Evolutionary conservation across 1,140 invertebrate species (phyloP).

Genomic region (Pentalonia nigronervosa): DNA sequence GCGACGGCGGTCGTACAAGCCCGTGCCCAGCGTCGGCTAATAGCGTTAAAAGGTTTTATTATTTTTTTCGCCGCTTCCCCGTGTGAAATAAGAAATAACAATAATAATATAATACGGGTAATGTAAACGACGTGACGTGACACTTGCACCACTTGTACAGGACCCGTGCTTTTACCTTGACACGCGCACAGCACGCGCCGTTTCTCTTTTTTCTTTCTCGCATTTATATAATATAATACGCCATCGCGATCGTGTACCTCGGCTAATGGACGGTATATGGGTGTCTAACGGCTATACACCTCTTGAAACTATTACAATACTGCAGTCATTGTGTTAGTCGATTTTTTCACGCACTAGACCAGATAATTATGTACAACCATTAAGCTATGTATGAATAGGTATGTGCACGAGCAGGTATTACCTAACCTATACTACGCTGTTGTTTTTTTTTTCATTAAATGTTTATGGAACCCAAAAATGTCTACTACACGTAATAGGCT

Average conservation of each 20-base stretch:
- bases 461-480: neutral
- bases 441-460: neutral
- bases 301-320: neutral
- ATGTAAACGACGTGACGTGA: constrained; percentile 38
- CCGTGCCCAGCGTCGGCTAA: constrained; percentile 50
- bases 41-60: constrained; percentile 54
- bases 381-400: neutral
- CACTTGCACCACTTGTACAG: constrained; percentile 54
- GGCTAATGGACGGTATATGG: constrained; percentile 36
- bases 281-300: neutral
- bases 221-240: neutral
- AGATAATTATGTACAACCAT: neutral
- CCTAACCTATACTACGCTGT: neutral
- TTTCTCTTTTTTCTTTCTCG: neutral
- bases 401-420: neutral
- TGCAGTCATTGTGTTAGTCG: neutral
- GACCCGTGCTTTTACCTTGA: constrained; percentile 46
- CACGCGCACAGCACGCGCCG: constrained; percentile 40
- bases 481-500: too few relatives aligned
- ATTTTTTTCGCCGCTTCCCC: neutral
- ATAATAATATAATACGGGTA: neutral
- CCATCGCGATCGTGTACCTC: neutral
- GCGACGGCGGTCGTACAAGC: constrained; percentile 7
- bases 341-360: neutral
- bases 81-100: neutral